These are phyloP conservation scores for Colinus virginianus DNA, from an alignment of 2,113 vertebrate species.

Conservation along the genomic window DNA sequence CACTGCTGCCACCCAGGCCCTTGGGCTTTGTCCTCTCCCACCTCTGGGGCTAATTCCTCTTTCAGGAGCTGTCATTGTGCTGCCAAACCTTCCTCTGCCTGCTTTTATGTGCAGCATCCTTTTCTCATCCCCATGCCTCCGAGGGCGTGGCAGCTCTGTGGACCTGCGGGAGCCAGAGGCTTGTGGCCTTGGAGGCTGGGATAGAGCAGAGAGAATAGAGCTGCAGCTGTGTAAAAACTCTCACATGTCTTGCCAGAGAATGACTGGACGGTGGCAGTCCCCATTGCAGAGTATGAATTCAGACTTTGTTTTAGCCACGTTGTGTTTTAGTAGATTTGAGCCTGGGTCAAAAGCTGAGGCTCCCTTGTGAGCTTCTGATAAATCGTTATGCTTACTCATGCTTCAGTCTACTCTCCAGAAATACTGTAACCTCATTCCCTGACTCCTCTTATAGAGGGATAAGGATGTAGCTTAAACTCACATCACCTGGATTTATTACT, in stretches of 20 bases:
- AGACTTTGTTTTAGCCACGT: neutral
- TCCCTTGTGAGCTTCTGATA: neutral
- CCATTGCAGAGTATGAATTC: neutral
- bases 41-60: neutral
- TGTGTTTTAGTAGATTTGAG: neutral
- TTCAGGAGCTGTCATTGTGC: neutral
- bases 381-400: neutral
- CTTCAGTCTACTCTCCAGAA: neutral
- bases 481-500: neutral
- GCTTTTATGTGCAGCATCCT: fast-evolving
- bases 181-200: fast-evolving
- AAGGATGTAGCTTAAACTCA: neutral
- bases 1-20: neutral
- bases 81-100: neutral
- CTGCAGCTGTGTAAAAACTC: fast-evolving
- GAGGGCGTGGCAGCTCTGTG: neutral
- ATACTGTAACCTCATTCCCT: neutral
- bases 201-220: neutral
- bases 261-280: neutral
- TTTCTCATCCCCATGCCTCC: neutral
- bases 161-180: neutral
- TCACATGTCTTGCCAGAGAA: fast-evolving
- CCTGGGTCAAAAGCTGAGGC: neutral
- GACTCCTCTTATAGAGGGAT: neutral
- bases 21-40: neutral